Evolutionary conservation across 1,140 invertebrate genomes (phyloP), one percentile per base, ranked within the genome.

Genomic region (Caenorhabditis tropicalis): DNA sequence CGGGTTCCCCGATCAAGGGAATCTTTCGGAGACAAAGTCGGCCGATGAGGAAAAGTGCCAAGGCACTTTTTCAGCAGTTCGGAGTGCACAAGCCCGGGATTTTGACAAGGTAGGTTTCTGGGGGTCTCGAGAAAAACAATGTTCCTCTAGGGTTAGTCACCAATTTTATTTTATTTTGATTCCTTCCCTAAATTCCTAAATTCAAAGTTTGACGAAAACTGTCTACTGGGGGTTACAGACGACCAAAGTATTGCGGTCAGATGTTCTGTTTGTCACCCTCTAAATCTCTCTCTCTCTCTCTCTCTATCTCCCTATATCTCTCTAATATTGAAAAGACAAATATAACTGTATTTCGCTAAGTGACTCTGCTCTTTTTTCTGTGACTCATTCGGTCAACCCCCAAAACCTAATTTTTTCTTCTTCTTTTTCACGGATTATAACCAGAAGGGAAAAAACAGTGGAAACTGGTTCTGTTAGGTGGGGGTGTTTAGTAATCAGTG

Each of bases 21-120:
- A 81, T 81, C 3, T 81, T 81, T 21, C 31, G 79, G 46, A 27
- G 79, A 43, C 79, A 81, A 24, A 81, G 79, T n/a, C 16, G 79
- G 29, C 48, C 51, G 29, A 81, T 51, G 48, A 24, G 79, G 9
- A 81, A 81, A 21, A 53, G 48, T 31, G 79, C 48, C 46, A 81
- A 53, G 27, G 48, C 19, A 12, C 33, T 81, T 29, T 53, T 81
- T 10, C 36, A 39, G n/a, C 36, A 79, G 31, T 43, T 79, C 15
- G 70, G 46, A 2, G n/a, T 43, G 29, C 19, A 24, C 9, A 79
- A 39, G 16, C 3, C 21, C 0, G 53, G 24, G 24, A 51, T 29
- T 36, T 31, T 81, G 5, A n/a, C 79, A n/a, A 81, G 51, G 79
- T 56, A 21, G 33, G 46, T 29, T 58, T 27, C 53, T 27, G 53